Percentiles rank a stretch among this genome's conserved stretches.
These are phyloP conservation scores for Aphis gossypii DNA, from an alignment of 1,140 invertebrate genomes.

Conservation along the genomic window DNA sequence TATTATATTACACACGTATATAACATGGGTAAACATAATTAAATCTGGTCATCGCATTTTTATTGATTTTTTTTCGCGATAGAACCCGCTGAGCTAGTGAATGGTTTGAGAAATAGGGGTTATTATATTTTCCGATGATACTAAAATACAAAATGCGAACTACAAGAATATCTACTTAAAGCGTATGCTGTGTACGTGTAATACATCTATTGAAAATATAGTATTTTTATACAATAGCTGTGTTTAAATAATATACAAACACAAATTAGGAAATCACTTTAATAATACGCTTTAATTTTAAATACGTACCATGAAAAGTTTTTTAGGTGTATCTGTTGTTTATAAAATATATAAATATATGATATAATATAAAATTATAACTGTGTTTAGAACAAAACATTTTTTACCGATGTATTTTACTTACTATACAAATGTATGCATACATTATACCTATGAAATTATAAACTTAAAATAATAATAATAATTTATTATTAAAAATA, in stretches of 20 bases:
- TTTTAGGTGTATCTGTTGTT: background rate
- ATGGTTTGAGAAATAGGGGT: background rate
- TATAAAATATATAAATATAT: background rate
- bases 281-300: background rate
- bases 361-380: too few relatives aligned
- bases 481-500: slow-evolving; percentile 1
- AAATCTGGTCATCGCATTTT: slow-evolving; percentile 32
- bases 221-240: background rate
- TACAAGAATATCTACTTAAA: slow-evolving; percentile 1
- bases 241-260: background rate
- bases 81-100: slow-evolving; percentile 15
- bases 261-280: background rate
- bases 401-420: background rate
- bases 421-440: background rate
- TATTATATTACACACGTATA: slow-evolving; percentile 8
- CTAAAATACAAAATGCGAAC: background rate
- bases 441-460: background rate
- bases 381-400: background rate
- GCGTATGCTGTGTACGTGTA: background rate
- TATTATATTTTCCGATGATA: background rate
- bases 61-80: slow-evolving; percentile 31
- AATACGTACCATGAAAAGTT: background rate
- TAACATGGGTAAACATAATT: slow-evolving; percentile 44
- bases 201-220: slow-evolving; percentile 4
- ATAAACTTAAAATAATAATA: background rate